These are phyloP conservation scores for Zapus hudsonius DNA, from an alignment of 2,113 vertebrate genomes.

Conservation along the genomic window DNA sequence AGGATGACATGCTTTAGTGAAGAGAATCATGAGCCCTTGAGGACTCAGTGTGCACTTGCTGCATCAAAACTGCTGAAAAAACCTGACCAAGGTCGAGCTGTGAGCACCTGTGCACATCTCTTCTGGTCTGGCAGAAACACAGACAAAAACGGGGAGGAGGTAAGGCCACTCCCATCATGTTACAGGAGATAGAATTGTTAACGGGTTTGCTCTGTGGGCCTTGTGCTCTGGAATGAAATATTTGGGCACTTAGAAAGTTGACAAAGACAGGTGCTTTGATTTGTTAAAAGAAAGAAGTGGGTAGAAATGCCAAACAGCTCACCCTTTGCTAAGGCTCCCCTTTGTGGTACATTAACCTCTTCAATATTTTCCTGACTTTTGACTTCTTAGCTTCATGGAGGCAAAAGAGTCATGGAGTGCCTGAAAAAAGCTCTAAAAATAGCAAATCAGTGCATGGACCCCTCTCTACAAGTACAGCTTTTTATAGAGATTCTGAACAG, in stretches of 20 bases:
- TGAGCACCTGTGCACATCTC: slow-evolving; percentile 97
- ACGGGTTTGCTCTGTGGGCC: rapidly evolving
- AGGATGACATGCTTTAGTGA: slow-evolving; percentile 97
- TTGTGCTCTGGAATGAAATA: background rate
- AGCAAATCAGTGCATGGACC: slow-evolving; percentile 99
- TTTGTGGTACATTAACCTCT: background rate
- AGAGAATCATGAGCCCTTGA: slow-evolving; percentile 97
- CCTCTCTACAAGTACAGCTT: slow-evolving; percentile 97
- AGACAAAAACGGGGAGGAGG: slow-evolving; percentile 97
- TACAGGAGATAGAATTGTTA: background rate
- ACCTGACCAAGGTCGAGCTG: slow-evolving; percentile 97
- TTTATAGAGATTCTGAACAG: slow-evolving; percentile 99
- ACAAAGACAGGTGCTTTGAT: background rate
- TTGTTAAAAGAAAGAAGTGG: slow-evolving; percentile 1
- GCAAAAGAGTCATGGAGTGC: slow-evolving; percentile 98
- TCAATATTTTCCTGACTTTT: background rate
- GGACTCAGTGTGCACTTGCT: slow-evolving; percentile 97
- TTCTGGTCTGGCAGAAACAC: slow-evolving; percentile 98
- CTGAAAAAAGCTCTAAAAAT: slow-evolving; percentile 99
- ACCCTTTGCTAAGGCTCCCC: background rate
- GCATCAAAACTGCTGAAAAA: slow-evolving; percentile 99
- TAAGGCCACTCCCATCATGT: slow-evolving; percentile 67
- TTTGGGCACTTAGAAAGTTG: background rate
- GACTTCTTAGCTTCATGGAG: slow-evolving; percentile 94
- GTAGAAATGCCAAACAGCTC: background rate